Evolutionary conservation across 2,113 vertebrate species (phyloP).

Genomic region (Orthonyx spaldingii): DNA sequence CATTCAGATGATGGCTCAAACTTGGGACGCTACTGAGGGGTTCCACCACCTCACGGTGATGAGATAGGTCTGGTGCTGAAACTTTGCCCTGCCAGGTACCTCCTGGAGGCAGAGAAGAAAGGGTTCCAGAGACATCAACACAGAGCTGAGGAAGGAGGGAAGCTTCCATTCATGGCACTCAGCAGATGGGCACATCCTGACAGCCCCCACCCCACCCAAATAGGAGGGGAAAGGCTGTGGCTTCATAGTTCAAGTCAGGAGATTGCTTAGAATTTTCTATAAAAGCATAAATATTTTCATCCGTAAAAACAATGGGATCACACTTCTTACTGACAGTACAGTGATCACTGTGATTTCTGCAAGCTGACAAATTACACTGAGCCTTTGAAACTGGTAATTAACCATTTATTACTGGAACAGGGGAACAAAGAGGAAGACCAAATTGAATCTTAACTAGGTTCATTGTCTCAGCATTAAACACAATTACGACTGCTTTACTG

Average conservation of each 20-base stretch:
- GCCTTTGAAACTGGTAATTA: conserved; percentile 6
- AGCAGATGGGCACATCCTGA: neutral
- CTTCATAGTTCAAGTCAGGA: neutral
- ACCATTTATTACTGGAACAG: neutral
- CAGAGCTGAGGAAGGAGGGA: neutral
- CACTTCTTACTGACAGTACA: neutral
- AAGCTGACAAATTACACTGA: neutral
- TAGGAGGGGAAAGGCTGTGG: neutral
- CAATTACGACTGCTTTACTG: neutral
- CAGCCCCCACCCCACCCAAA: neutral
- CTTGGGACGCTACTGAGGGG: neutral
- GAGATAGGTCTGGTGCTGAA: neutral
- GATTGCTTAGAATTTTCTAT: neutral
- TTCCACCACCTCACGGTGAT: rapidly evolving
- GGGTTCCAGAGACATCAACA: neutral
- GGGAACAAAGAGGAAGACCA: neutral
- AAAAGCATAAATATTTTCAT: neutral
- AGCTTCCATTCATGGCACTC: neutral
- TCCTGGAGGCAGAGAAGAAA: neutral
- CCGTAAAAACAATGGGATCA: neutral
- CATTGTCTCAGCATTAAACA: conserved; percentile 15
- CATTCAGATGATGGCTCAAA: neutral
- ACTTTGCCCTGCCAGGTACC: neutral
- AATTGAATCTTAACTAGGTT: conserved; percentile 29
- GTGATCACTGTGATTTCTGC: neutral